These are phyloP conservation scores for Aphrocallistes beatrix DNA, from an alignment of 37 sponge, comb jelly and placozoan genomes.

Conservation along the genomic window DNA sequence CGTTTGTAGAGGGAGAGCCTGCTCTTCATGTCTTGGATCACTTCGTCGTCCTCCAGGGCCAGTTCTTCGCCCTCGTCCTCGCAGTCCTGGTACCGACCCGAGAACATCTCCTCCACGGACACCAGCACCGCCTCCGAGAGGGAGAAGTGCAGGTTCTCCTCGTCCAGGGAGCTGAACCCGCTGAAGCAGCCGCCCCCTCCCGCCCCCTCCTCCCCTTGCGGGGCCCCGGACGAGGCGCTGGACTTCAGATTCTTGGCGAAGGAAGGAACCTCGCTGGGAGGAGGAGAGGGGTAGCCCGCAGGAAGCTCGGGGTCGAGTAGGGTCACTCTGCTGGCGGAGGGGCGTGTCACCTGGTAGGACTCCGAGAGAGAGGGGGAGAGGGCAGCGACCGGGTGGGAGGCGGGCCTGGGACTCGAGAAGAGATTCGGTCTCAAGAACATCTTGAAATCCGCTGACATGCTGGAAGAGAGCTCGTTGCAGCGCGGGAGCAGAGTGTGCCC, in stretches of 20 bases:
- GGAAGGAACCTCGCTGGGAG: background rate
- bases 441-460: background rate
- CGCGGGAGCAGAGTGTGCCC: background rate
- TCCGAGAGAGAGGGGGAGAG: background rate
- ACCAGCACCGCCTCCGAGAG: background rate
- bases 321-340: too few species aligned
- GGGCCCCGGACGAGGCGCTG: background rate
- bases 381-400: background rate
- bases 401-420: background rate
- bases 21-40: background rate
- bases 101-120: background rate
- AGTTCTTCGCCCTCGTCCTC: background rate
- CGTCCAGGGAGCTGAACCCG: background rate
- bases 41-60: background rate
- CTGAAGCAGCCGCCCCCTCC: background rate
- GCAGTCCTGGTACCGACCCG: background rate
- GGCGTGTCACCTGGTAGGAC: background rate
- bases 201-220: background rate
- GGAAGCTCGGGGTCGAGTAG: background rate
- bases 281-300: background rate
- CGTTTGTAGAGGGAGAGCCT: background rate
- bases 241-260: background rate
- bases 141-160: conserved; percentile 15
- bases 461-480: background rate
- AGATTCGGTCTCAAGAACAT: background rate